These are phyloP conservation scores for Anniella stebbinsi DNA, from an alignment of 2,797 vertebrate genomes.

Conservation along the genomic window DNA sequence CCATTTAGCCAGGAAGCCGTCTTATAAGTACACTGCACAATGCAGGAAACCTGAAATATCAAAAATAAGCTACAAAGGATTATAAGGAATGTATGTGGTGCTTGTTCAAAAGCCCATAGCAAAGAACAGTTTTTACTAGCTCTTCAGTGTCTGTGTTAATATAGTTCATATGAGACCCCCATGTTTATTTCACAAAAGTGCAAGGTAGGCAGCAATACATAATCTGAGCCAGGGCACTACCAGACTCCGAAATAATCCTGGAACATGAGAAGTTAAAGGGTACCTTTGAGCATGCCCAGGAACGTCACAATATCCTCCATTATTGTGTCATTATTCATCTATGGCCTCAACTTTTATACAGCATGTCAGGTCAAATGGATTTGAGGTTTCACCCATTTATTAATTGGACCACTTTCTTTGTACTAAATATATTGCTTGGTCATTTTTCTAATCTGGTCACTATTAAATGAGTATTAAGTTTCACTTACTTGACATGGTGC, in stretches of 20 bases:
- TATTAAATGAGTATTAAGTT: neutral
- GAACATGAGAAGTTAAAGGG: neutral
- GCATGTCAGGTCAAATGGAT: neutral
- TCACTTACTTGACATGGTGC: no score
- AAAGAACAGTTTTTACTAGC: neutral
- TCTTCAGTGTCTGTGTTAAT: neutral
- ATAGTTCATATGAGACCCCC: neutral
- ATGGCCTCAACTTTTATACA: neutral
- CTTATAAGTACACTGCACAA: slow-evolving; percentile 72
- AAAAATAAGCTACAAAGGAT: slow-evolving; percentile 63
- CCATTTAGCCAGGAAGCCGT: slow-evolving; percentile 83
- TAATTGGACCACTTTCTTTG: neutral
- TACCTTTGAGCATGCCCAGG: neutral
- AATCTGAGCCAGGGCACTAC: neutral
- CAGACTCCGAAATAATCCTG: neutral
- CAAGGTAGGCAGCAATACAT: neutral
- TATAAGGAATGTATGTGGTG: slow-evolving; percentile 38
- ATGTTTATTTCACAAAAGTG: neutral
- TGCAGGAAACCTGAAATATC: slow-evolving; percentile 63
- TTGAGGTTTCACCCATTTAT: neutral
- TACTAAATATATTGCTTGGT: neutral
- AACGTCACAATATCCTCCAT: neutral
- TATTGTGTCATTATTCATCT: neutral
- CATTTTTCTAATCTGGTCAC: neutral
- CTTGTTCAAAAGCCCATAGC: neutral